Percentiles rank a stretch among this genome's conserved stretches.
These are phyloP conservation scores for Drosophila gaucha DNA, from an alignment of 2,888 invertebrate genomes.

Conservation along the genomic window DNA sequence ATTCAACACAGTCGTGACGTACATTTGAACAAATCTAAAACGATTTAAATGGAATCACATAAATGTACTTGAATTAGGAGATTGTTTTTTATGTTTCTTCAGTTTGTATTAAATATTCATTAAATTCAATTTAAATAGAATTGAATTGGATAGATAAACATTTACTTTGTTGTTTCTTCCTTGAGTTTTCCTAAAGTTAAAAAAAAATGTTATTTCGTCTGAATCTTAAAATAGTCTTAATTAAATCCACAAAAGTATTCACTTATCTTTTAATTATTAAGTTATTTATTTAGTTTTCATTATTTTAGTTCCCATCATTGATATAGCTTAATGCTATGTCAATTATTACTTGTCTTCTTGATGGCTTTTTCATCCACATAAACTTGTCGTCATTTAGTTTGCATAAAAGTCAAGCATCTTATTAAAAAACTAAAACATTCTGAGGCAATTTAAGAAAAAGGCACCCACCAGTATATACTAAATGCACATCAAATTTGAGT, in stretches of 20 bases:
- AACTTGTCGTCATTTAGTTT: no score
- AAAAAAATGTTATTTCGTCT: background rate
- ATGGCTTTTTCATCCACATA: no score
- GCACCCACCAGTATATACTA: constrained; percentile 32
- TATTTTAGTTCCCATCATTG: constrained; percentile 1
- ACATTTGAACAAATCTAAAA: constrained; percentile 2
- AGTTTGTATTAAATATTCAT: background rate
- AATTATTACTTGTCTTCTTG: background rate
- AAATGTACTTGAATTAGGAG: background rate
- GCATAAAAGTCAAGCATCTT: background rate
- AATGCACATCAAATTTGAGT: constrained; percentile 74
- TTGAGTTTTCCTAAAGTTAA: no score
- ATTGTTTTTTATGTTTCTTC: background rate
- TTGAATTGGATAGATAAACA: no score
- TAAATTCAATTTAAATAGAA: background rate
- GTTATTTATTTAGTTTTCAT: background rate
- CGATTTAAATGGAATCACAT: constrained; percentile 5
- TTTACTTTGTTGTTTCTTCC: no score
- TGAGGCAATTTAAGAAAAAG: background rate
- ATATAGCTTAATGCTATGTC: background rate
- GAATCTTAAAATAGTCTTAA: background rate
- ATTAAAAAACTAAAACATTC: background rate
- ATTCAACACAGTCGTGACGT: background rate
- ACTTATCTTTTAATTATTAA: background rate
- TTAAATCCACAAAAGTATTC: background rate